Base-by-base conservation (phyloP, 2,888 invertebrate species). In the Protonemura montana region DNA sequence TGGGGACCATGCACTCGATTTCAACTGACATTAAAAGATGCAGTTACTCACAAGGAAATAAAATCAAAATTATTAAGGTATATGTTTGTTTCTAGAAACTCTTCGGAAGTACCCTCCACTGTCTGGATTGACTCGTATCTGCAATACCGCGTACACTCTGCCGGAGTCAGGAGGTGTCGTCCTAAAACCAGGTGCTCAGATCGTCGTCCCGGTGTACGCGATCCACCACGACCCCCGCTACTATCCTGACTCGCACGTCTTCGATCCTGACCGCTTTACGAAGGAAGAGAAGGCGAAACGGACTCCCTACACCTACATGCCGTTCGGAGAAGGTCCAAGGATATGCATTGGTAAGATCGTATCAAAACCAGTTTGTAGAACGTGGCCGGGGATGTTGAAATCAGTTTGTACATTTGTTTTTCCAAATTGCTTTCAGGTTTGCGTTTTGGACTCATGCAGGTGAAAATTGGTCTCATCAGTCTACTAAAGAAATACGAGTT, bases 231-330 rank as follows among this genome's bases (percentile, higher is more conserved):
- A 93, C 88, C 90, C 91, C 10, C 89, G 90, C 82, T 90, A 92
- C 87, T 93, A 91, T 88, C 90, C 91, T 0, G 89, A 93, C 16
- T 93, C 93, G 6, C 90, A 91, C 77, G 90, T 90, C 82, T 93
- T 93, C 89, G 91, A 92, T 86, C 93, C 93, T 0, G 92, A 93
- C 76, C 90, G 93, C 88, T 93, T 93, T 90, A 89, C 90, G 27
- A 86, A 90, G 0, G 90, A 91, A 80, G 90, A 90, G 28, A 89
- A 88, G 76, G 89, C 89, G 27, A 87, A 89, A 10, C 89, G 91
- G 1, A 91, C 89, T 81, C 91, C 91, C 28, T 88, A 89, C 35
- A 89, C 90, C 0, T 93, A 91, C 86, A 88, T 92, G 89, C 92
- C 93, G 0, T 93, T 93, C 88, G 93, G 93, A 0, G 91, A 90